Evolutionary conservation across 2,888 invertebrate species (phyloP), one percentile per base, ranked within the genome.

Genomic region (Octonoba sinensis): DNA sequence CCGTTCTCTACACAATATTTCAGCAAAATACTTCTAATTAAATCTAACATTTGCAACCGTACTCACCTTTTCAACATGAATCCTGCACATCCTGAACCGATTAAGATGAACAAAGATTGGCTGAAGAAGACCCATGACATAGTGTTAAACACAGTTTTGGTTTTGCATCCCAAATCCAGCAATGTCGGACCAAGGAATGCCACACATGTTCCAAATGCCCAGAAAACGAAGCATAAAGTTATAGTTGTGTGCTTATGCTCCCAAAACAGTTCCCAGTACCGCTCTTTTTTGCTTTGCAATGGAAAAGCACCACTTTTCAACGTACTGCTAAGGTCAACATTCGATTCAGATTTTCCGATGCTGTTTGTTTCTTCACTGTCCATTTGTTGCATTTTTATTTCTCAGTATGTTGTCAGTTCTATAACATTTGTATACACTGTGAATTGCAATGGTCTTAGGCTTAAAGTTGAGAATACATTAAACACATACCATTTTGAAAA

Each of bases 161-260:
- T 90, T 84, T 89, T 88, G 83, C 90, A 90, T 12, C 89, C 89
- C 6, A 90, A 86, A 84, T 90, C 90, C 84, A 89, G 87, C 13
- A 90, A 86, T 0, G 89, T 89, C 15, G 90, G 90, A 0, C 90
- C 90, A 49, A 90, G 86, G 85, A 90, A 90, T 18, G 89, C 90
- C 47, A 90, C 89, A 76, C 90, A 89, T 87, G 90, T 89, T n/a
- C 90, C 90, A 85, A 90, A 90, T 65, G 87, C 88, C 85, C 89
- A 89, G 85, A 90, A 90, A 15, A 89, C 88, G 11, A 87, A 83
- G 83, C 90, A 90, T 86, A 90, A 89, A 11, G 88, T 88, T 22
- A 89, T 82, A 8, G 89, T 89, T 12, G 88, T 86, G 46, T 87
- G 86, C 86, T 88, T 87, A 84, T 89, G 87, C 57, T 87, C 86